Percentiles rank a stretch among this genome's conserved stretches.
Conservation (phyloP, 2,113 vertebrate species). For the Hyperopisus bebe region DNA sequence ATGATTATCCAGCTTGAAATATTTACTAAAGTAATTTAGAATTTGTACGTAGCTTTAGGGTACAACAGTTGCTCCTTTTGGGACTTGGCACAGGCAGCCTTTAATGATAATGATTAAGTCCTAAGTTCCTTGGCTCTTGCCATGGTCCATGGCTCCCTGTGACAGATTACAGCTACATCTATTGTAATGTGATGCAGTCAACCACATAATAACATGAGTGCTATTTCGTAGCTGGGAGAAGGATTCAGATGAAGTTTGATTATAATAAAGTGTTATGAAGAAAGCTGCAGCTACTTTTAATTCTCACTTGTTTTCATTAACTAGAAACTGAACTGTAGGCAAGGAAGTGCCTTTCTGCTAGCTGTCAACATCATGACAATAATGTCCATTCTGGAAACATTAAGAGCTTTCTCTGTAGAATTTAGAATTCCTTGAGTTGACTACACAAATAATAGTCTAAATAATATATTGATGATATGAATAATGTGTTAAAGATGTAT, state of each 20-base stretch:
- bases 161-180: background rate
- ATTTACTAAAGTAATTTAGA: conserved; percentile 2
- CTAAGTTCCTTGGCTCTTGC: background rate
- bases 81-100: background rate
- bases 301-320: background rate
- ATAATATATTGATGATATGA: background rate
- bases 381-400: background rate
- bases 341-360: background rate
- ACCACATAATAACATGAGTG: background rate
- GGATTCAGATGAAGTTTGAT: background rate
- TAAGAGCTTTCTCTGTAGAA: background rate
- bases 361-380: background rate
- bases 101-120: background rate
- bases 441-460: background rate
- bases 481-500: background rate
- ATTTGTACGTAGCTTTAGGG: background rate
- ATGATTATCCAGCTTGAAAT: background rate
- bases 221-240: background rate
- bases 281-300: background rate
- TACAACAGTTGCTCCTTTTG: background rate
- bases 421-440: background rate
- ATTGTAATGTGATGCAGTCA: background rate
- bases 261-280: background rate
- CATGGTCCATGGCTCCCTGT: background rate
- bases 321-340: background rate